Conservation (phyloP, 2,113 vertebrate genomes). For the Urocolius indicus region DNA sequence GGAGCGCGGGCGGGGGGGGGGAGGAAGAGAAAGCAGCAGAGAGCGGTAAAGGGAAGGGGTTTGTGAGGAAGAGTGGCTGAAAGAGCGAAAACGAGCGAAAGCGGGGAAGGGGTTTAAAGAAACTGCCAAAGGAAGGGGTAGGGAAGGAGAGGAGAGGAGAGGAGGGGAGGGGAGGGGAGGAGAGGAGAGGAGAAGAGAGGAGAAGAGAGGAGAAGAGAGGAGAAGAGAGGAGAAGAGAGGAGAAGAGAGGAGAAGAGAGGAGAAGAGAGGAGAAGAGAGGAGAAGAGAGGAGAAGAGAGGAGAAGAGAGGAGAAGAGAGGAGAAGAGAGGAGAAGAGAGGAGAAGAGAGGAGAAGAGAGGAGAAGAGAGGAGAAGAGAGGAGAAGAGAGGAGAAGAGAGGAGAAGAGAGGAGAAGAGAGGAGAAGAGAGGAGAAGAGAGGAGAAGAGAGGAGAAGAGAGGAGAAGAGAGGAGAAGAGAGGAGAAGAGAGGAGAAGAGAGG, state of each 20-base stretch:
- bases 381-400: no score
- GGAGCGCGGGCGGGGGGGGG: not conserved
- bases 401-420: no score
- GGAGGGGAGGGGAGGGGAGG: no score
- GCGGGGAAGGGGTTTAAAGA: not conserved
- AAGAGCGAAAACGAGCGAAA: not conserved
- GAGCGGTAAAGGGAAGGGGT: not conserved
- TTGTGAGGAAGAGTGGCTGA: not conserved
- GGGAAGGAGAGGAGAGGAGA: not conserved
- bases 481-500: rapidly evolving
- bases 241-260: rapidly evolving
- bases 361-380: rapidly evolving
- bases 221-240: rapidly evolving
- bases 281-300: not conserved
- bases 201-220: rapidly evolving
- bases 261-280: no score
- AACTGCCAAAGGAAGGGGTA: not conserved
- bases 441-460: no score
- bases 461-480: no score
- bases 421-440: no score
- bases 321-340: no score
- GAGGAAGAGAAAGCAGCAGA: no score
- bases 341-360: rapidly evolving
- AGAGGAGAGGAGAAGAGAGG: rapidly evolving
- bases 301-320: rapidly evolving